These are phyloP conservation scores for Wiebesia pumilae DNA, from an alignment of 1,140 invertebrate species.

Conservation along the genomic window DNA sequence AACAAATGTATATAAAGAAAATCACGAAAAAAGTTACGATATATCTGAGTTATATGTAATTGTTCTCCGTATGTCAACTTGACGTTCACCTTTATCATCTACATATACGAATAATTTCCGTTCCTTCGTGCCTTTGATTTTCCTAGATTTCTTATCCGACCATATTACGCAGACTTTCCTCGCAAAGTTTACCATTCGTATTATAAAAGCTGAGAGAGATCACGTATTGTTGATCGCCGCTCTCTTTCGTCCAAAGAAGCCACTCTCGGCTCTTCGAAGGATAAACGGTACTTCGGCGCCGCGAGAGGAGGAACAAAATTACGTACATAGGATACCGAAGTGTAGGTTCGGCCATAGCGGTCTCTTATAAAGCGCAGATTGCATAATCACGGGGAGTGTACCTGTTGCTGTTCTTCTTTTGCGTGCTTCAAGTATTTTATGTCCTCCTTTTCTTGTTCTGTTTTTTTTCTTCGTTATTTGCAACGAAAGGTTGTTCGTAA, in stretches of 20 bases:
- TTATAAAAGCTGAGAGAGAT: not conserved
- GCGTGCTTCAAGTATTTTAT: not conserved
- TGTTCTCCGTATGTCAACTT: not conserved
- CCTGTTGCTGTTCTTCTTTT: not conserved
- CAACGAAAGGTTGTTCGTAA: not conserved
- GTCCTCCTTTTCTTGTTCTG: not conserved
- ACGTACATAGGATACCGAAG: conserved; percentile 4
- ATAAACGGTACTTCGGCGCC: conserved; percentile 20
- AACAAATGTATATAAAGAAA: not conserved
- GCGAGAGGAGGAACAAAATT: conserved; percentile 31
- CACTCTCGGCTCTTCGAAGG: not conserved
- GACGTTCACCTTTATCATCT: not conserved
- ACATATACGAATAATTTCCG: not conserved
- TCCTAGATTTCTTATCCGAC: not conserved
- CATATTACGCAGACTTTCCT: not conserved
- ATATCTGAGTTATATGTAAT: not conserved
- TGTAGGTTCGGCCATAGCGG: not conserved
- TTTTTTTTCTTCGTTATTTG: not conserved
- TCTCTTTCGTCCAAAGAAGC: not conserved
- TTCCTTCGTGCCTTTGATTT: not conserved
- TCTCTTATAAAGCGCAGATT: not conserved
- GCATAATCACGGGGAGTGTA: conserved; percentile 24
- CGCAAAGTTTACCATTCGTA: not conserved
- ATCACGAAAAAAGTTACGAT: not conserved
- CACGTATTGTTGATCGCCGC: not conserved